Evolutionary conservation across 2,797 vertebrate species (phyloP), one percentile per base, ranked within the genome.

Genomic region (Halcyon leucocephala): DNA sequence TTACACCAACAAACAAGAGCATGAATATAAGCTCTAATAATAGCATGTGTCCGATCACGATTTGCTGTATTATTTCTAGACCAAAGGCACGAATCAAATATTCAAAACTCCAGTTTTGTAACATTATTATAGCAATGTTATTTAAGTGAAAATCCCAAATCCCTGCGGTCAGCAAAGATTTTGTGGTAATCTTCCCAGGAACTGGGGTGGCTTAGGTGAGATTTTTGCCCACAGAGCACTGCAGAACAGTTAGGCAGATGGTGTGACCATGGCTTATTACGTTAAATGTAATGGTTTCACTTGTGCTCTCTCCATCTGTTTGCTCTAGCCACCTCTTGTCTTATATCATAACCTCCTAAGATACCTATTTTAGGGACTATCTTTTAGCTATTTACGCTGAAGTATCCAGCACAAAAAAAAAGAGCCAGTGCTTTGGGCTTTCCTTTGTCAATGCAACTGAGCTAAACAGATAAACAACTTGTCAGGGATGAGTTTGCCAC

Each of bases 1-100:
- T 96, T 95, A 89, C 92, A 96, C 87, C 91, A 97, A 95, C 96
- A 97, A 96, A 93, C 88, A 92, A 94, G 93, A 82, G 69, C 69
- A 89, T 8, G 12, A 93, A 94, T 96, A 96, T 92, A 70, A 95
- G 93, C 90, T 93, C 95, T 95, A 95, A 96, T 95, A 97, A 90
- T 8, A 37, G 71, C 61, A 77, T 85, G 65, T 73, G 92, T 83
- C 71, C 94, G 80, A 65, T 86, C 83, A 85, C 46, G 81, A 90
- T 89, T 95, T 84, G 92, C 80, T 92, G 74, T 71, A 91, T 85
- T 94, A 93, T 82, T 97, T 95, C 92, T 86, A 96, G 83, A 89
- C 74, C 71, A 93, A 93, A 86, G 46, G 41, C 67, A 86, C 1
- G 3, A 49, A 73, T 66, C 77, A 89, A 93, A 81, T 60, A 82